Percentiles rank a stretch among this genome's conserved stretches.
These are phyloP conservation scores for Gandaritis pyraliata DNA, from an alignment of 2,888 invertebrate genomes.

Conservation along the genomic window DNA sequence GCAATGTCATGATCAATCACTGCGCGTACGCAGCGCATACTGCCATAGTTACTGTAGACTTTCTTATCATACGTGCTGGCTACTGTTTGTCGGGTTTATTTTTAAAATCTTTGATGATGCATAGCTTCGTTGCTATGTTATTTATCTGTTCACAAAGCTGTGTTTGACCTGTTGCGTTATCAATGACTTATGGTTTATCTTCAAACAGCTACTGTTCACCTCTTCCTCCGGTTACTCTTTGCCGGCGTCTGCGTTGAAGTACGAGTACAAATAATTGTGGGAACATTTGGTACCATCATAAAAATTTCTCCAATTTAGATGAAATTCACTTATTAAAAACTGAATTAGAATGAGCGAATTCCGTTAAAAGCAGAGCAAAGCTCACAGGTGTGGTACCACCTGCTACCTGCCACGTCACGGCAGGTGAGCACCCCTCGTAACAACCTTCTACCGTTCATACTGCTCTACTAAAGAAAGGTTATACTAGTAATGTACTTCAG, in stretches of 20 bases:
- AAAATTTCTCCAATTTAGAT: not conserved
- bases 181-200: no score
- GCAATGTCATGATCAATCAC: conserved; percentile 42
- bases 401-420: conserved; percentile 59
- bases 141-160: not conserved
- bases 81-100: conserved; percentile 32
- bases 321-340: not conserved
- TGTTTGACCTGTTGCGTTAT: not conserved
- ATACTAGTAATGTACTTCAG: not conserved
- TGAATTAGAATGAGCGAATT: conserved; percentile 19
- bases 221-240: no score
- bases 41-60: conserved; percentile 38
- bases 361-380: conserved; percentile 37
- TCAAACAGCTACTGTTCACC: no score
- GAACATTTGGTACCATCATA: no score
- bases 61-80: conserved; percentile 31
- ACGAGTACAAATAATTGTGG: no score
- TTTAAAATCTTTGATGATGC: conserved; percentile 24
- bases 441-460: not conserved
- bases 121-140: not conserved
- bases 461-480: not conserved
- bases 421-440: conserved; percentile 66
- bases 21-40: conserved; percentile 20
- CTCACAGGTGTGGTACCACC: conserved; percentile 62
- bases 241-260: no score